Evolutionary conservation across 2,113 vertebrate species (phyloP).

Genomic region (Nicator chloris): DNA sequence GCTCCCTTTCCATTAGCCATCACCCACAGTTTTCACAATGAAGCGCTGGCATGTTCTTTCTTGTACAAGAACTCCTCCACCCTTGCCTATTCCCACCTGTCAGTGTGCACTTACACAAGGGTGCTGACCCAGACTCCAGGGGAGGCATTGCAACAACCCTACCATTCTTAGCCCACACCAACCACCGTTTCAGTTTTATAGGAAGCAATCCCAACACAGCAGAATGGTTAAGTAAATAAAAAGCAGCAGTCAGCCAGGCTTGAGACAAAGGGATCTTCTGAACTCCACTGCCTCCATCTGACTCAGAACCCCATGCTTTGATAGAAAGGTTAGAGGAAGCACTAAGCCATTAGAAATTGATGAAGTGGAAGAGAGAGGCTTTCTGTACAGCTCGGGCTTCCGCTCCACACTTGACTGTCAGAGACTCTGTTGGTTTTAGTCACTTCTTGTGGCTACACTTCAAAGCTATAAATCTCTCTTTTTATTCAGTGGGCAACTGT

Average conservation of each 20-base stretch:
- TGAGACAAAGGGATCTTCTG: background rate
- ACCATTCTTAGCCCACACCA: conserved; percentile 56
- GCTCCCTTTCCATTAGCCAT: conserved; percentile 69
- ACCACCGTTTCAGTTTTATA: conserved; percentile 2
- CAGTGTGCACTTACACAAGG: conserved; percentile 65
- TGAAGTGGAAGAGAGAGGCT: background rate
- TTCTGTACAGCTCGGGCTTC: background rate
- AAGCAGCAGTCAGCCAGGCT: background rate
- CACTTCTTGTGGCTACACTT: background rate
- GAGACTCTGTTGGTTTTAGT: background rate
- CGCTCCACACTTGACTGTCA: background rate
- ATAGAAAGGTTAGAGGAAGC: background rate
- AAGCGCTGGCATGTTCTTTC: conserved; percentile 52
- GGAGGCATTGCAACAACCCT: conserved; percentile 27
- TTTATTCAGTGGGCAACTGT: background rate
- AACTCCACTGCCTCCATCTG: background rate
- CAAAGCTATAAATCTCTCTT: background rate
- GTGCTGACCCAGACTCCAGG: conserved; percentile 53
- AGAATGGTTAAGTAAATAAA: conserved; percentile 6
- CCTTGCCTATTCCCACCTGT: conserved; percentile 69
- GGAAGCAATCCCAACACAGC: conserved; percentile 9
- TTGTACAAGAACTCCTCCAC: conserved; percentile 12
- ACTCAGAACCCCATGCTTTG: background rate
- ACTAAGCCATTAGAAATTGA: background rate
- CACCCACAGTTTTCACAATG: conserved; percentile 48